Base-by-base conservation (phyloP, 2,888 invertebrate genomes). In the Rotaria sp. region DNA sequence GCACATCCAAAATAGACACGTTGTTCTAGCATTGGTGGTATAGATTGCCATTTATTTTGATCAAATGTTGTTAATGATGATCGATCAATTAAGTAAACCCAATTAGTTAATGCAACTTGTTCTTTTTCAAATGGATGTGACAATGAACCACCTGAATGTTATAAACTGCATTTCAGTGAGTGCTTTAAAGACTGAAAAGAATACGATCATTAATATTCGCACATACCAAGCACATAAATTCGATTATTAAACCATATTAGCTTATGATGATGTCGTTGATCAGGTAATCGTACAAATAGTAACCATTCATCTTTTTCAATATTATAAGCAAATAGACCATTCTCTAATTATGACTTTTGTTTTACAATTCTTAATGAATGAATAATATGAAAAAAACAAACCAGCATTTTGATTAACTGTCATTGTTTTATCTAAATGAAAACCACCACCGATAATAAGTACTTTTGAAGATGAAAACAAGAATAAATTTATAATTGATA, bases 81-180 rank as follows among this genome's bases (percentile, higher is more conserved):
- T 24, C 52, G 52, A 52, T 52, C 24, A 11, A 67, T 11, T 30
- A 11, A n/a, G 30, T 3, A 67, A n/a, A 15, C n/a, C n/a, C 35
- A 67, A 67, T 67, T 67, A 11, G 30, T 67, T 30, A 3, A n/a
- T 67, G 30, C 30, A 2, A 67, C 15, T 30, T 67, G 67, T 35
- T 67, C 67, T 30, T 67, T 67, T 67, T 67, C 67, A 67, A 67
- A 67, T 35, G 67, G 67, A 67, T 67, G 67, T 15, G 67, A 30
- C 30, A 67, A 30, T 30, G 67, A 67, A 30, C 52, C 52, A 52
- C 52, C 52, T 52, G 52, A 52, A 52, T 52, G 24, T 52, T 24
- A 52, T 52, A 8, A 52, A 52, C 21, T 52, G 24, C 52, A 52
- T 52, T 52, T 52, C 48, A 48, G 48, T 13, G 48, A 48, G 15